Evolutionary conservation across 2,113 vertebrate species (phyloP).

Genomic region (Rallus limicola): DNA sequence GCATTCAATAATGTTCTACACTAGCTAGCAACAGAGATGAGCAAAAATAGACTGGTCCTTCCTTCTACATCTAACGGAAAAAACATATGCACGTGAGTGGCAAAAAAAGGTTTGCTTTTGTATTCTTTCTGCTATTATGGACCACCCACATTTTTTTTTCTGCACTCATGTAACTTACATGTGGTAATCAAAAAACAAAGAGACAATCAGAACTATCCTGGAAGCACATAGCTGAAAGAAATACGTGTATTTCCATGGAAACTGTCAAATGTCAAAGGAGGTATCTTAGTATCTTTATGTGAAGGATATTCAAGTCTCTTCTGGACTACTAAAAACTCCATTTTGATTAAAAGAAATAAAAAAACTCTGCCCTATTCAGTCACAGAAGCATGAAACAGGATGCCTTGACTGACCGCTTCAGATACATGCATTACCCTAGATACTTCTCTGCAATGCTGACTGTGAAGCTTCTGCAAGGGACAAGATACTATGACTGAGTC

Average conservation of each 20-base stretch:
- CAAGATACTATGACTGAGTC: too few relatives aligned
- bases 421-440: not conserved
- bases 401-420: not conserved
- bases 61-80: not conserved
- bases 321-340: not conserved
- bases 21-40: not conserved
- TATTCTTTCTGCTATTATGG: not conserved
- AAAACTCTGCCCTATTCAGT: not conserved
- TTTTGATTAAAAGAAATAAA: not conserved
- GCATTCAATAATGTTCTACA: not conserved
- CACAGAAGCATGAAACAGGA: not conserved
- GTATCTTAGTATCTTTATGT: not conserved
- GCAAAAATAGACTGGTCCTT: not conserved
- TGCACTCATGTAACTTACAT: not conserved
- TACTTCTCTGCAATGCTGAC: not conserved
- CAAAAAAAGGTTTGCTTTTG: not conserved
- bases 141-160: not conserved
- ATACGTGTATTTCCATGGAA: not conserved
- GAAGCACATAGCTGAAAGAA: not conserved
- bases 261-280: not conserved
- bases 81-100: fast-evolving
- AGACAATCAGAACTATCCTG: not conserved
- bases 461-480: not conserved
- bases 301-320: not conserved
- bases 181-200: not conserved